phyloP scores from a whole-genome alignment of 2,113 vertebrate species.

The Triplophysa dalaica region DNA sequence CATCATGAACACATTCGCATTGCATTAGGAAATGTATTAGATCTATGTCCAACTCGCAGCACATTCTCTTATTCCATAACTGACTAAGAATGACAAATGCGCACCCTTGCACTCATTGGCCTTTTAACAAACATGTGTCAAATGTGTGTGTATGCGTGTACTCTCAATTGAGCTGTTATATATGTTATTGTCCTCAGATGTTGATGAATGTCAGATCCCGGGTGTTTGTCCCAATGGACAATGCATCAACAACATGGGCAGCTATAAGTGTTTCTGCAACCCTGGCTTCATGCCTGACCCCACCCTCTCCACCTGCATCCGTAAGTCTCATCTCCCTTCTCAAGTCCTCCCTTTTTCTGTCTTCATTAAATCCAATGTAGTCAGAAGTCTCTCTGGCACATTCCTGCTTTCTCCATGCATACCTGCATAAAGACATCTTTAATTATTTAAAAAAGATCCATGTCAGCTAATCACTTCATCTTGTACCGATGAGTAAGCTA shows the following conservation, averaged over 20 bases:
- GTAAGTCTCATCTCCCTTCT: conserved; percentile 77
- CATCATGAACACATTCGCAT: conserved; percentile 42
- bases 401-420: not conserved
- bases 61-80: not conserved
- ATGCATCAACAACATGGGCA: conserved; percentile 93
- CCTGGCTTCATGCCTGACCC: conserved; percentile 85
- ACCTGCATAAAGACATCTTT: not conserved
- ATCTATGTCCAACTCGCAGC: not conserved
- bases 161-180: not conserved
- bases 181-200: conserved; percentile 74
- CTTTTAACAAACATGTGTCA: not conserved
- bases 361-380: not conserved
- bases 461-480: not conserved
- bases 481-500: not conserved
- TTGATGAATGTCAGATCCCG: conserved; percentile 92
- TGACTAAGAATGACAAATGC: not conserved
- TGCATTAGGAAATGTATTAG: conserved; percentile 29
- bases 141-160: conserved; percentile 5
- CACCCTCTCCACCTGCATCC: conserved; percentile 83
- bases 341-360: not conserved
- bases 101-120: conserved; percentile 32
- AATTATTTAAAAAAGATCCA: not conserved
- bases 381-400: not conserved
- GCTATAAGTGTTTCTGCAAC: conserved; percentile 92
- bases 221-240: conserved; percentile 91